These are phyloP conservation scores for Callorhinus ursinus DNA, from an alignment of 2,113 vertebrate genomes.

Conservation along the genomic window DNA sequence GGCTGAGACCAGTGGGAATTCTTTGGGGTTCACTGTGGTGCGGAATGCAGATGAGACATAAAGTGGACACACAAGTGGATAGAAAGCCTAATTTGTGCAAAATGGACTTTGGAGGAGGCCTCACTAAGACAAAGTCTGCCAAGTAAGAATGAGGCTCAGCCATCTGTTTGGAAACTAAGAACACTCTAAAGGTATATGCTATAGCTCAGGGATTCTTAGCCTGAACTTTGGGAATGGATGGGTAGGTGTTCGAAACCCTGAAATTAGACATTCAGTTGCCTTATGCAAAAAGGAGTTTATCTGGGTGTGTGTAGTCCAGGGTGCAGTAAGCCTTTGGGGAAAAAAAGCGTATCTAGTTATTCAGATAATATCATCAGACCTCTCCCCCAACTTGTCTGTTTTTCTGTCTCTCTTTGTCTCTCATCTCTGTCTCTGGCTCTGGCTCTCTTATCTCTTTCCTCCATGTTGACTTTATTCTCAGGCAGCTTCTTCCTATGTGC, in stretches of 20 bases:
- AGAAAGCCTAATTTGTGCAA: background rate
- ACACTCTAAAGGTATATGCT: background rate
- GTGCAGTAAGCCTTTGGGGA: background rate
- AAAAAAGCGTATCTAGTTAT: background rate
- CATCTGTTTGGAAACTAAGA: conserved; percentile 34
- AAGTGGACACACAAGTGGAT: background rate
- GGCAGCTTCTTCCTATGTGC: background rate
- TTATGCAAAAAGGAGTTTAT: background rate
- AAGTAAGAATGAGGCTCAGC: background rate
- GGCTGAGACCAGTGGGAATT: background rate
- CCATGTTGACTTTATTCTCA: background rate
- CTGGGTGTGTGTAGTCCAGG: background rate
- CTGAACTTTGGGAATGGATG: background rate
- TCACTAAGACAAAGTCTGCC: background rate
- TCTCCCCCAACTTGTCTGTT: background rate
- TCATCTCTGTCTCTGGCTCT: background rate
- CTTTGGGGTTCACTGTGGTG: background rate
- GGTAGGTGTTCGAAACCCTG: background rate
- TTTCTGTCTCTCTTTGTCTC: background rate
- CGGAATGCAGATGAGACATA: background rate
- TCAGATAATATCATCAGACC: background rate
- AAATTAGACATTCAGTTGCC: background rate
- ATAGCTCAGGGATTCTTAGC: background rate
- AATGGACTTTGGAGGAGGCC: background rate
- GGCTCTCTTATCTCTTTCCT: background rate